These are phyloP conservation scores for Cyprinodon variegatus DNA, from an alignment of 2,113 vertebrate species.

Conservation along the genomic window DNA sequence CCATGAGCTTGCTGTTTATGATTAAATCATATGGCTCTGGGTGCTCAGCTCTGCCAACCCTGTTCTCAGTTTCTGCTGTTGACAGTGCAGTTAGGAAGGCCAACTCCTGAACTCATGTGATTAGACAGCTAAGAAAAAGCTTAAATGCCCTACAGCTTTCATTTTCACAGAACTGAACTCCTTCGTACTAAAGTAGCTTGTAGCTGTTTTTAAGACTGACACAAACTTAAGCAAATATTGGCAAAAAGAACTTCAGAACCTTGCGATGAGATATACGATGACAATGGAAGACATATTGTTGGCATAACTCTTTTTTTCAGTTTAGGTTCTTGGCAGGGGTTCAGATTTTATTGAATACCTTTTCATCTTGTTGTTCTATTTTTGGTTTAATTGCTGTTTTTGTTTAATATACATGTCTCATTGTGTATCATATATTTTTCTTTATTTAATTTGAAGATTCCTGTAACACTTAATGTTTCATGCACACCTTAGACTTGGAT, in stretches of 20 bases:
- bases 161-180: slow-evolving; percentile 10
- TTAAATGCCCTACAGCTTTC: slow-evolving; percentile 10
- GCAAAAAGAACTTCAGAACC: not conserved
- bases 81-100: slow-evolving; percentile 19
- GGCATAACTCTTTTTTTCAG: not conserved
- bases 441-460: not conserved
- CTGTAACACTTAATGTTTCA: not conserved
- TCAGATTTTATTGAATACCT: not conserved
- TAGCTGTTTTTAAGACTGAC: not conserved
- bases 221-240: not conserved
- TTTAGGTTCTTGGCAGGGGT: not conserved
- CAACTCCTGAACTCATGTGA: slow-evolving; percentile 12
- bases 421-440: not conserved
- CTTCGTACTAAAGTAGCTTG: not conserved
- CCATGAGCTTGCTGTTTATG: slow-evolving; percentile 15
- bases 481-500: not conserved
- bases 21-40: slow-evolving; percentile 33
- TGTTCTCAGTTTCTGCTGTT: slow-evolving; percentile 24
- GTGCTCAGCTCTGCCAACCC: slow-evolving; percentile 13
- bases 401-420: too few species aligned
- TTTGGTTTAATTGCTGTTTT: too few species aligned
- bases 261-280: not conserved
- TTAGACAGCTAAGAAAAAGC: slow-evolving; percentile 24
- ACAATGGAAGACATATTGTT: not conserved
- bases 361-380: not conserved